These are phyloP conservation scores for Cetoscarus ocellatus DNA, from an alignment of 2,797 vertebrate species.

Conservation along the genomic window DNA sequence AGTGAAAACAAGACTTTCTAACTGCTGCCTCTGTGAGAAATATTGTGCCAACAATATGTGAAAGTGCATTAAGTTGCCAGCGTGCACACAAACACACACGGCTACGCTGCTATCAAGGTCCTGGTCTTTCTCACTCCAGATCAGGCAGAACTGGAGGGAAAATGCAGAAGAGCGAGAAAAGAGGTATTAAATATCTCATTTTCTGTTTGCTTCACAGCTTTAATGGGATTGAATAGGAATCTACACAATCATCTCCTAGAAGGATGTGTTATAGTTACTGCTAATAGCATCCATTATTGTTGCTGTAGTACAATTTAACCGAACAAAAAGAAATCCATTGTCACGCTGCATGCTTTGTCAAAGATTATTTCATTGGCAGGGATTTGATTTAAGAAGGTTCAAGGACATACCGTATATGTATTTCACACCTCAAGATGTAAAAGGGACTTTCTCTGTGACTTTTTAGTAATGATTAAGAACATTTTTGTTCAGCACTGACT, in stretches of 20 bases:
- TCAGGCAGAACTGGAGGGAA: conserved; percentile 35
- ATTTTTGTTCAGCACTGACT: background rate
- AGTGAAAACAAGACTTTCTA: conserved; percentile 55
- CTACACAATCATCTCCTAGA: background rate
- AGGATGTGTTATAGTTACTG: background rate
- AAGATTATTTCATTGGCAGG: background rate
- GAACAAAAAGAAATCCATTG: background rate
- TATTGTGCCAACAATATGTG: conserved; percentile 42
- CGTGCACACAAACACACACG: conserved; percentile 17
- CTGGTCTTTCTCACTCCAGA: conserved; percentile 35
- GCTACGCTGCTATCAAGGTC: conserved; percentile 28
- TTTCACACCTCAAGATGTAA: no score
- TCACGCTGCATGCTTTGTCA: background rate
- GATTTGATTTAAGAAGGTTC: background rate
- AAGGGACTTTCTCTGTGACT: no score
- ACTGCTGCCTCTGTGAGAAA: conserved; percentile 37
- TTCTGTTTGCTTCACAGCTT: conserved; percentile 27
- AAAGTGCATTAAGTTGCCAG: conserved; percentile 44
- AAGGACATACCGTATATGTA: no score
- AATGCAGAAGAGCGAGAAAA: conserved; percentile 27
- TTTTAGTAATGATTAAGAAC: no score
- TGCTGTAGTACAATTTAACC: background rate
- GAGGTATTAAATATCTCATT: conserved; percentile 17
- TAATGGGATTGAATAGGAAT: conserved; percentile 8
- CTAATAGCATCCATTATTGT: conserved; percentile 13